Base-by-base conservation (phyloP, 2,113 vertebrate species). In the Chamaetylas fuelleborni region DNA sequence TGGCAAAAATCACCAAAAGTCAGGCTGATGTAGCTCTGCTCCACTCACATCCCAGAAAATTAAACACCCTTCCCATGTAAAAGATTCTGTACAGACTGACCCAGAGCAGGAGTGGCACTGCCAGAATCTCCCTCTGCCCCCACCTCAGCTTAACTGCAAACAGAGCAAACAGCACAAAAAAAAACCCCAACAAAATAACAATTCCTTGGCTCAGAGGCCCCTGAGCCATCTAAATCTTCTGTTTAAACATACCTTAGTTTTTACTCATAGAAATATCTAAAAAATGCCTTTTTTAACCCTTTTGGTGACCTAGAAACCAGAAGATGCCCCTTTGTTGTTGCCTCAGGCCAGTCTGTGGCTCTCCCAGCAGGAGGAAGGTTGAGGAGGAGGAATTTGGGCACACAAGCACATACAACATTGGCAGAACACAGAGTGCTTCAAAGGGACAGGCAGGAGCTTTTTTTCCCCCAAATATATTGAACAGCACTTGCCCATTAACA, bases 351-450 rank as follows among this genome's bases (percentile, higher is more conserved):
- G 67, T 43, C 61, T 43, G 33, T 40, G 17, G 70, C 65, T 95
- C 36, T 97, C 54, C 94, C 26, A 62, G 42, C 66, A 91, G 93
- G 33, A 93, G 89, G 72, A 70, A 77, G 74, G 88, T 45, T 58
- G 45, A 60, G 42, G 70, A 69, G 38, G 58, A 91, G 69, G 94
- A 85, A 24, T 90, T 50, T 81, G 87, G 90, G 95, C 92, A 96
- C 92, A 97, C 81, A 91, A 94, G 84, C 96, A 97, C 92, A 82
- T 57, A 97, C 24, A 91, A 81, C 96, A 87, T 34, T 80, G 92
- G 95, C 93, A 93, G 97, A 96, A 95, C 18, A 36, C 4, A 20
- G 6, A 81, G 80, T 64, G 89, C 82, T 95, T 86, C 45, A 47
- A 94, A 95, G 92, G 82, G 84, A 57, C 92, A 96, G 95, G 94